Percentiles rank a stretch among this genome's conserved stretches.
phyloP scores from a whole-genome alignment of 2,888 invertebrate genomes.

The Tuta absoluta region DNA sequence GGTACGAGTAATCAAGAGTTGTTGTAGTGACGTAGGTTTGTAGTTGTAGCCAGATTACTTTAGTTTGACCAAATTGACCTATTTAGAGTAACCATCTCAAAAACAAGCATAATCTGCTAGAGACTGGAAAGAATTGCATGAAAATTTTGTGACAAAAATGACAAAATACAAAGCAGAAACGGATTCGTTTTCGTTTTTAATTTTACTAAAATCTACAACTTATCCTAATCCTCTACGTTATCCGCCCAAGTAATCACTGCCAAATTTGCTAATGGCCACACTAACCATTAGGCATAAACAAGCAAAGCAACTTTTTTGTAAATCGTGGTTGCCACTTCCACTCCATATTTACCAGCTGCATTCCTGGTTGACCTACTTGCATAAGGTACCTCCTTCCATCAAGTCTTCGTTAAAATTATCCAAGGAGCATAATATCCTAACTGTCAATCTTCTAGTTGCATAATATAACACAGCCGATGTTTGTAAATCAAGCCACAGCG shows the following conservation, averaged over 20 bases:
- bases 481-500: constrained; percentile 28
- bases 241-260: no score
- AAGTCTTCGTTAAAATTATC: neutral
- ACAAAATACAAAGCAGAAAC: no score
- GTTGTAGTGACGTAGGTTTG: constrained; percentile 20
- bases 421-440: neutral
- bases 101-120: constrained; percentile 1
- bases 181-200: no score
- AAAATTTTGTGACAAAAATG: no score
- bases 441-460: constrained; percentile 4
- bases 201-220: no score
- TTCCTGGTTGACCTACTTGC: constrained; percentile 3
- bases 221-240: no score
- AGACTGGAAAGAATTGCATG: no score
- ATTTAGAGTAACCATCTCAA: constrained; percentile 13
- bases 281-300: no score
- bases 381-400: neutral
- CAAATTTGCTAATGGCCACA: no score
- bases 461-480: constrained; percentile 13
- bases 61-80: constrained; percentile 15
- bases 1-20: constrained; percentile 6
- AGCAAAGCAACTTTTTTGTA: no score
- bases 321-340: neutral
- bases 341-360: constrained; percentile 20
- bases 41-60: constrained; percentile 32